phyloP scores from a whole-genome alignment of 2,888 invertebrate species.

The Dione juno region DNA sequence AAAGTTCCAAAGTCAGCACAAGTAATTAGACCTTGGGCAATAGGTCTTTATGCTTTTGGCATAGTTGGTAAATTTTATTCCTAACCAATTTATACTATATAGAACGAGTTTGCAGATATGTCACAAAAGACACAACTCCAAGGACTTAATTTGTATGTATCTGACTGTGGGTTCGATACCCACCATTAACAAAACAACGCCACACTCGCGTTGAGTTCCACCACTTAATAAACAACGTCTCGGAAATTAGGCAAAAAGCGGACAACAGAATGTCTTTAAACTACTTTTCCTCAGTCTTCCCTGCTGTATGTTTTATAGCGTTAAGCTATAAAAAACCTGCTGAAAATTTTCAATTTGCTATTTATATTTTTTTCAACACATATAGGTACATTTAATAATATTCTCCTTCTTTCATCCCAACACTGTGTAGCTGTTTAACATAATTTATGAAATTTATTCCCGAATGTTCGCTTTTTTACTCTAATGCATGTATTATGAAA shows the following conservation, averaged over 20 bases:
- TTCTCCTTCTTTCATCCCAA: not conserved
- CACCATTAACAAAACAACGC: too few species aligned
- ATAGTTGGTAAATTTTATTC: not conserved
- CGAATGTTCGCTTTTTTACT: conserved; percentile 41
- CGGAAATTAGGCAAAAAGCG: too few species aligned
- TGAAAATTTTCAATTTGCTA: not conserved
- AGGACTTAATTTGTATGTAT: too few species aligned
- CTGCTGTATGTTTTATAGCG: too few species aligned
- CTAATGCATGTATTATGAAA: conserved; percentile 47
- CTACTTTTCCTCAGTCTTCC: too few species aligned
- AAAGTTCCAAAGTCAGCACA: not conserved
- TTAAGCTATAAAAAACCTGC: too few species aligned
- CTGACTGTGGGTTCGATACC: too few species aligned
- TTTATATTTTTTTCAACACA: not conserved
- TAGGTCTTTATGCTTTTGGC: not conserved
- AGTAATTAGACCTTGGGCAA: conserved; percentile 8
- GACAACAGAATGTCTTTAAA: too few species aligned
- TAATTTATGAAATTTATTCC: conserved; percentile 46
- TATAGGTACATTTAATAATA: not conserved
- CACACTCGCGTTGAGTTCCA: too few species aligned
- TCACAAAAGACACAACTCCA: too few species aligned
- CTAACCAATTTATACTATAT: not conserved
- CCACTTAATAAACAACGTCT: too few species aligned
- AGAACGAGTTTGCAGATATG: too few species aligned
- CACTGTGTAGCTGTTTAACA: conserved; percentile 34